Evolutionary conservation across 2,797 vertebrate genomes (phyloP), one percentile per base, ranked within the genome.

Genomic region (Rhinichthys osculus): DNA sequence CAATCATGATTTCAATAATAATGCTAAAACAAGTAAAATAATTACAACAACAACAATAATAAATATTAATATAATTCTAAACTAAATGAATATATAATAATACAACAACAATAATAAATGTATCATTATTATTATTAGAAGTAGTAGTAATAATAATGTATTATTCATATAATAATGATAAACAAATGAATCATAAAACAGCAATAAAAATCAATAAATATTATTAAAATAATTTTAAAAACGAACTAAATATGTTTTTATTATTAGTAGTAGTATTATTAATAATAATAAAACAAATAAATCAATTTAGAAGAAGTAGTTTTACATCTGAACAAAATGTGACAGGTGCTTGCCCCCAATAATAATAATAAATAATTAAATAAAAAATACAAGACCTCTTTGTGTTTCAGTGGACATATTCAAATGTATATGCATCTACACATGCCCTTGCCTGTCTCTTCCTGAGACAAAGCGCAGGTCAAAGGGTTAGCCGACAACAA

Each of bases 391-490:
- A 72, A 27, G 7, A 44, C 14, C 17, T 35, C 13, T 77, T 33
- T 67, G 47, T 84, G 44, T 54, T 52, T 74, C 59, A 54, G 33
- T 67, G 33, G 6, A 77, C n/a, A 40, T 67, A 27, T 84, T 84
- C 10, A 67, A 82, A 80, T 77, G 3, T 35, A 66, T 79, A 71
- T 82, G 69, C 82, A 74, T 83, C 80, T 83, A 85, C 82, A 88
- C 81, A 84, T 66, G 86, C n/a, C 92, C 91, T 94, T 95, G 93
- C 93, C 92, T 93, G 95, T 94, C 69, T 94, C 92, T 94, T 93
- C 92, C 91, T 91, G 90, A 95, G 95, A 96, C 93, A 95, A 93
- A 96, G 95, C 84, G 87, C 93, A 95, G 96, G 96, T 95, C 96
- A 96, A 96, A 96, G 93, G 96, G 94, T 93, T 94, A 88, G 91